Conservation (phyloP, 92 coral and sea anemone genomes). For the Zoanthus gigantus region DNA sequence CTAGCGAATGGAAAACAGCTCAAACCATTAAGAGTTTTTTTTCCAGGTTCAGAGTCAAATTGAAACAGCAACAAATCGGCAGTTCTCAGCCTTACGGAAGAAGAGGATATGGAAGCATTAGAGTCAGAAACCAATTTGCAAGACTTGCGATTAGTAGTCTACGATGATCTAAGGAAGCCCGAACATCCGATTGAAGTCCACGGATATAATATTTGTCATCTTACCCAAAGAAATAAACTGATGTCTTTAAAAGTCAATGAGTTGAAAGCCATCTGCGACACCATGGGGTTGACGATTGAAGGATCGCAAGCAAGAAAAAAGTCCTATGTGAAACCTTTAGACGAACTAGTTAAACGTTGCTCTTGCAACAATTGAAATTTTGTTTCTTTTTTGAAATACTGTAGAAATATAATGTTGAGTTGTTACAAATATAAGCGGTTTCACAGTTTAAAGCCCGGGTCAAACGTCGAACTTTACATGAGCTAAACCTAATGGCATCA, state of each 20-base stretch:
- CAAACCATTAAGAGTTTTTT: conserved; percentile 42
- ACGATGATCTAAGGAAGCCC: conserved; percentile 43
- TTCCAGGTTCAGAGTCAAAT: neutral
- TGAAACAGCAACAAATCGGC: conserved; percentile 18
- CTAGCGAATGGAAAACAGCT: conserved; percentile 54
- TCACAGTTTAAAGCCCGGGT: neutral
- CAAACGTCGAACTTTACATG: neutral
- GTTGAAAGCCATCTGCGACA: conserved; percentile 51
- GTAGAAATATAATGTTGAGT: neutral
- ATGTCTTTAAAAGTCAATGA: conserved; percentile 50
- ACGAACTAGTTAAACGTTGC: conserved; percentile 51
- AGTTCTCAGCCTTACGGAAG: conserved; percentile 30
- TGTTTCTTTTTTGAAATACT: conserved; percentile 32
- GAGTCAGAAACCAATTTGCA: conserved; percentile 51
- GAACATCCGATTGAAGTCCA: conserved; percentile 64
- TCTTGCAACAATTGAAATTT: conserved; percentile 44
- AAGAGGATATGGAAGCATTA: conserved; percentile 58
- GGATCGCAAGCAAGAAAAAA: conserved; percentile 64
- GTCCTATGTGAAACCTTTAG: conserved; percentile 45
- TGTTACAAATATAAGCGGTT: too few relatives aligned
- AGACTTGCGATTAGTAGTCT: conserved; percentile 46
- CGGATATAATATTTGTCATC: conserved; percentile 59
- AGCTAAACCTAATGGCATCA: too few relatives aligned
- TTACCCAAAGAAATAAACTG: conserved; percentile 52
- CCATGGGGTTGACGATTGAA: conserved; percentile 49